phyloP scores from a whole-genome alignment of 2,113 vertebrate genomes.

The Thomomys bottae region DNA sequence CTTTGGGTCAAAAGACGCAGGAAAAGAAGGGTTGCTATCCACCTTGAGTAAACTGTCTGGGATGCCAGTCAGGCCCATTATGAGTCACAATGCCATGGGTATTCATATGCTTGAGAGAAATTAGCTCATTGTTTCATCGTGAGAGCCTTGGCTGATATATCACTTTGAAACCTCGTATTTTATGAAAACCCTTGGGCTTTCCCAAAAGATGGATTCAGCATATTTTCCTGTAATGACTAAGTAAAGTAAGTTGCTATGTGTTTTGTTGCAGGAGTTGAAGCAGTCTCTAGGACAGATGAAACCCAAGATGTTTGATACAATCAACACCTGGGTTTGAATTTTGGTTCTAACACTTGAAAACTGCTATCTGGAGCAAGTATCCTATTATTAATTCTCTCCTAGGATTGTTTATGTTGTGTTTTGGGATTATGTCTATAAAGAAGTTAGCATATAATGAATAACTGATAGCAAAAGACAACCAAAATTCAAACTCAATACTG shows the following conservation, averaged over 20 bases:
- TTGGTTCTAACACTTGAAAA: not conserved
- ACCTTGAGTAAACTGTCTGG: not conserved
- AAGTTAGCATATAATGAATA: not conserved
- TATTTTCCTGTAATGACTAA: constrained; percentile 19
- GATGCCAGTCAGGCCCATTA: not conserved
- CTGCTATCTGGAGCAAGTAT: not conserved
- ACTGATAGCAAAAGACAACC: not conserved
- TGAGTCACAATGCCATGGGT: not conserved
- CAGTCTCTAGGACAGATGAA: not conserved
- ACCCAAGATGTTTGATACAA: not conserved
- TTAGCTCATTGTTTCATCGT: constrained; percentile 45
- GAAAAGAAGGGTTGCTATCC: not conserved
- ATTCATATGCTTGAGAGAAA: not conserved
- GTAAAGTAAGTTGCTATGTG: constrained; percentile 53
- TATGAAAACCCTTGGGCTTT: constrained; percentile 18
- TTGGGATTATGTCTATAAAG: not conserved
- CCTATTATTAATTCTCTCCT: not conserved
- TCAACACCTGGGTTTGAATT: not conserved
- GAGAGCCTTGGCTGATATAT: not conserved
- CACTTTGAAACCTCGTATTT: not conserved
- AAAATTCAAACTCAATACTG: constrained; percentile 31
- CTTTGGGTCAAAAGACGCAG: not conserved
- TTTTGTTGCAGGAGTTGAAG: not conserved
- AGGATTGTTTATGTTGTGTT: not conserved
- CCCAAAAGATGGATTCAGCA: constrained; percentile 57